These are phyloP conservation scores for Orcinus orca DNA, from an alignment of 2,113 vertebrate species.

Conservation along the genomic window DNA sequence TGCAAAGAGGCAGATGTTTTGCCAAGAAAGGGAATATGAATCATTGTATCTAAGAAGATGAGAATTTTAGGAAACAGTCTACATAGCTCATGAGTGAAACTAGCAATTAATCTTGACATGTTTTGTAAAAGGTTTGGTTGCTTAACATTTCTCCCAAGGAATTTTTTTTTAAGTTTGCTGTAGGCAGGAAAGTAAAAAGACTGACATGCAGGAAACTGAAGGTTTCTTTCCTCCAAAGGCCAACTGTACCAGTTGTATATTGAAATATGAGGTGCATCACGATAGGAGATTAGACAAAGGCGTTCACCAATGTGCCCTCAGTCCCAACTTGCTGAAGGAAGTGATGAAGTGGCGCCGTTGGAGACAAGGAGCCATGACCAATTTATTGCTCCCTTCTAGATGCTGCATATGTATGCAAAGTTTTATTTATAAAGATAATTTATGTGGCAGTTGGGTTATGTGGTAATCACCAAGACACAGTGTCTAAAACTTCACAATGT, in stretches of 20 bases:
- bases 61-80: conserved; percentile 64
- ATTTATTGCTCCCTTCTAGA: conserved; percentile 72
- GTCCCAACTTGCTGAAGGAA: conserved; percentile 61
- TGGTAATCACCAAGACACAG: conserved; percentile 53
- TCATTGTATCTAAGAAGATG: conserved; percentile 64
- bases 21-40: conserved; percentile 56
- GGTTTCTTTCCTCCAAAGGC: conserved; percentile 39
- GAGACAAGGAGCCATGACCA: conserved; percentile 67
- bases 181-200: conserved; percentile 43
- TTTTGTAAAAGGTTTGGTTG: conserved; percentile 58
- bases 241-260: background rate
- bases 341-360: conserved; percentile 64
- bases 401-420: conserved; percentile 62
- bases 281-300: conserved; percentile 69
- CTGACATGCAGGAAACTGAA: conserved; percentile 48
- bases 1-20: conserved; percentile 53
- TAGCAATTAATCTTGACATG: conserved; percentile 67
- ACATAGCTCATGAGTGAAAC: conserved; percentile 63
- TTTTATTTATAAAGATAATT: conserved; percentile 75
- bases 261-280: conserved; percentile 72
- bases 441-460: conserved; percentile 69
- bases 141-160: conserved; percentile 61
- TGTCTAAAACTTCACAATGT: conserved; percentile 53
- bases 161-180: conserved; percentile 50
- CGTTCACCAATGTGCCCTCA: conserved; percentile 57